Evolutionary conservation across 1,140 invertebrate genomes (phyloP), one percentile per base, ranked within the genome.

Genomic region (Cydia splendana): DNA sequence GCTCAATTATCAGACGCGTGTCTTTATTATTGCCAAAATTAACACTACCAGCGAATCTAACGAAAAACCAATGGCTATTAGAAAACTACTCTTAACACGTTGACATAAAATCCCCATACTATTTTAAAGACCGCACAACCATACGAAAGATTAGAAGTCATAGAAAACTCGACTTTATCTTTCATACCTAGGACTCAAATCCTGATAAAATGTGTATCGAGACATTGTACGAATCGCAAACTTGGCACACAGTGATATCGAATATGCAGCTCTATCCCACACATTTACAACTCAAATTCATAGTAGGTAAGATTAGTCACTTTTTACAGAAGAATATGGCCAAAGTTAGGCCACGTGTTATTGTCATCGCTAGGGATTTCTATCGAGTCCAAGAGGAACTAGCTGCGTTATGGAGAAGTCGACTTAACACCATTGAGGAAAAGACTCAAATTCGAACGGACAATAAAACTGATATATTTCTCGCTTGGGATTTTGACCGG

Each of bases 1-100:
- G 67, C 30, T 45, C 38, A 65, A 79, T 79, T 79, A 79, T 76
- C 53, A 15, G 74, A 48, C 78, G 71, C 78, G 78, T 79, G 78
- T 38, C 76, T 18, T 7, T 45, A 71, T 71, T 18, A 71, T 71
- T 71, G 67, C 67, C 30, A 71, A 71, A 71, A 71, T 71, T 71
- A 71, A 71, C 67, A 42, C 28, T 28, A 71, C n/a, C n/a, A 18
- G n/a, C 30, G 0, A 18, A 71, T 42, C 30, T 45, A 62, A 10
- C n/a, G 4, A 38, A n/a, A 38, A 71, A 20, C 67, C 15, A 34
- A 71, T 42, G 30, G 38, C 15, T 38, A 71, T 38, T 18, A 38
- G 5, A 71, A 71, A 71, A n/a, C 42, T 18, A 7, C 6, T 12
- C 67, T 71, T 38, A 38, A 71, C 38, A n/a, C 13, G 15, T n/a